phyloP scores from a whole-genome alignment of 2,888 invertebrate genomes.

The Sminthurides aquaticus region DNA sequence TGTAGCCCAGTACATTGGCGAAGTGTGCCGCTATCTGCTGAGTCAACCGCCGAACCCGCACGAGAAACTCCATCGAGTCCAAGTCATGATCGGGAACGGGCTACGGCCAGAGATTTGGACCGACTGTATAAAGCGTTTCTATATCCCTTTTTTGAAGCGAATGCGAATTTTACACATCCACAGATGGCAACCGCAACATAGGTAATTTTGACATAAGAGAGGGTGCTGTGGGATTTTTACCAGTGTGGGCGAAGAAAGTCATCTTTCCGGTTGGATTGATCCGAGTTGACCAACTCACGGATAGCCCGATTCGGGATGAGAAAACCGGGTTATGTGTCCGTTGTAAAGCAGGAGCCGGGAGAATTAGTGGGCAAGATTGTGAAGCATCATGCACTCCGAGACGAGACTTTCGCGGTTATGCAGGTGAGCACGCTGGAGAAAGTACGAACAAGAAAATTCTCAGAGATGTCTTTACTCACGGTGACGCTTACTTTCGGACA shows the following conservation, averaged over 20 bases:
- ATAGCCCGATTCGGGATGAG: conserved; percentile 6
- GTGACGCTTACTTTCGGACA: conserved; percentile 87
- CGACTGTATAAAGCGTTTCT: conserved; percentile 11
- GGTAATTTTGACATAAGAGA: conserved; percentile 17
- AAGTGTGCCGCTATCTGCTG: conserved; percentile 80
- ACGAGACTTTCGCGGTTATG: conserved; percentile 21
- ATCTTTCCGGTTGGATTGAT: conserved; percentile 12
- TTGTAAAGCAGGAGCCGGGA: conserved; percentile 17
- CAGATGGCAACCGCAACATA: conserved; percentile 22
- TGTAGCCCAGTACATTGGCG: conserved; percentile 76
- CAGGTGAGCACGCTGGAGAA: conserved; percentile 56
- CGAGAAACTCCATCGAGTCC: conserved; percentile 63
- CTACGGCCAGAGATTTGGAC: conserved; percentile 27
- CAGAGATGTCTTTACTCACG: conserved; percentile 73
- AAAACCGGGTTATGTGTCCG: conserved; percentile 10
- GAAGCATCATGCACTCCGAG: conserved; percentile 17
- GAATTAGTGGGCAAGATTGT: conserved; percentile 22
- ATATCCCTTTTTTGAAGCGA: conserved; percentile 7
- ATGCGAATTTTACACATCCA: conserved; percentile 20
- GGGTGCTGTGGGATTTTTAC: conserved; percentile 24
- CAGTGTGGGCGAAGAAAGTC: background rate
- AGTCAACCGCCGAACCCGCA: conserved; percentile 62
- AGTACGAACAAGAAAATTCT: conserved; percentile 90
- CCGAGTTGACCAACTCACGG: conserved; percentile 11
- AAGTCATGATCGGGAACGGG: conserved; percentile 58